phyloP scores from a whole-genome alignment of 2,797 vertebrate genomes.

The Acomys russatus region DNA sequence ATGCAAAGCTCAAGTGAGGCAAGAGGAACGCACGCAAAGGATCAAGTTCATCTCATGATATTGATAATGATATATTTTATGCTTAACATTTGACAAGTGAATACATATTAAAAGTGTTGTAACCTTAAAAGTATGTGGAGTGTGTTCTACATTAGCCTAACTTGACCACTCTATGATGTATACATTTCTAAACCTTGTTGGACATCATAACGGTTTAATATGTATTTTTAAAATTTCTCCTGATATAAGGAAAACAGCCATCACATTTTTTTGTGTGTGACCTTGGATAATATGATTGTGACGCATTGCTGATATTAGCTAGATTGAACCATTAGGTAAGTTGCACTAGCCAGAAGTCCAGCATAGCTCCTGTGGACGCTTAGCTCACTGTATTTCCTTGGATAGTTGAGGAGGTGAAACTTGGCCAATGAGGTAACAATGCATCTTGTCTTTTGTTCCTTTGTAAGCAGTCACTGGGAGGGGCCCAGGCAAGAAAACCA shows the following conservation, averaged over 20 bases:
- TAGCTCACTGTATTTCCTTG: background rate
- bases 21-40: background rate
- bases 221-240: background rate
- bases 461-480: background rate
- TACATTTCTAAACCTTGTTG: background rate
- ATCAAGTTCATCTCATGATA: background rate
- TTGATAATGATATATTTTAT: background rate
- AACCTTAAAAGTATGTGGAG: background rate
- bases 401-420: background rate
- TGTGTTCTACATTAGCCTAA: background rate
- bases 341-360: background rate
- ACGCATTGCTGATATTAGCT: background rate
- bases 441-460: background rate
- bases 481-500: background rate
- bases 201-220: background rate
- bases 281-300: background rate
- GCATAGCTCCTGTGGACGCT: background rate
- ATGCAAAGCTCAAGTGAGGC: background rate
- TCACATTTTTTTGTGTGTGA: conserved; percentile 26
- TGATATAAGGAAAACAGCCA: background rate
- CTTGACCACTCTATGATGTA: background rate
- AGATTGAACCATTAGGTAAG: background rate
- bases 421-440: background rate
- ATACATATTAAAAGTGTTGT: background rate
- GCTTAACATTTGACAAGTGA: background rate